Evolutionary conservation across 1,140 invertebrate species (phyloP), one percentile per base, ranked within the genome.

Genomic region (Drosophila kohkoa): DNA sequence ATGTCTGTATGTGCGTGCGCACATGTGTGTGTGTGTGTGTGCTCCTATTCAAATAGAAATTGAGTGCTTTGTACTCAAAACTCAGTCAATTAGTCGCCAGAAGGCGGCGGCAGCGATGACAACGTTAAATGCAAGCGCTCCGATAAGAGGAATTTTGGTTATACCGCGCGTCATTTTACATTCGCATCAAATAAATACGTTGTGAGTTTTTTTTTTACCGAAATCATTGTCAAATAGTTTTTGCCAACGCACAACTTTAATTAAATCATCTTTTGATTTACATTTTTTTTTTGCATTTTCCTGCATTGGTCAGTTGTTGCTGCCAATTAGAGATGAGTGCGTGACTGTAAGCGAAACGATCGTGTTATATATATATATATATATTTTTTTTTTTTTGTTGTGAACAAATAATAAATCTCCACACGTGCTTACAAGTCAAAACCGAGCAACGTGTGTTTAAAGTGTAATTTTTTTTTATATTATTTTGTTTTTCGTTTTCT

Each of bases 1-100:
- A 30, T 68, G 41, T 45, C 45, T 80, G 60, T 65, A 52, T 68
- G 48, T 55, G 32, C 8, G 8, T 38, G 35, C 10, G 35, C 35
- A 10, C 2, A 38, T 38, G 35, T 64, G 49, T 48, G 51, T 38
- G 35, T 64, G 49, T 48, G 51, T 45, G 38, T 73, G 67, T 69
- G 72, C 75, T 87, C 82, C 74, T 87, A 79, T 86, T 86, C 82
- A 82, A 86, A 87, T 87, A 86, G 65, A 87, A 87, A 86, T 82
- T 87, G 45, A 87, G 86, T 82, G 79, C 75, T 79, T 88, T 77
- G 79, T 70, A 79, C 76, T 82, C 79, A 62, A 70, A 70, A 65
- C 65, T 79, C 62, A 71, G 67, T 63, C 72, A 83, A 82, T 82
- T 76, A 83, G 76, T 75, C 71, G 71, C 57, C 71, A 69, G 57